Conservation (phyloP, 2,888 invertebrate genomes). For the Cephus runcator region DNA sequence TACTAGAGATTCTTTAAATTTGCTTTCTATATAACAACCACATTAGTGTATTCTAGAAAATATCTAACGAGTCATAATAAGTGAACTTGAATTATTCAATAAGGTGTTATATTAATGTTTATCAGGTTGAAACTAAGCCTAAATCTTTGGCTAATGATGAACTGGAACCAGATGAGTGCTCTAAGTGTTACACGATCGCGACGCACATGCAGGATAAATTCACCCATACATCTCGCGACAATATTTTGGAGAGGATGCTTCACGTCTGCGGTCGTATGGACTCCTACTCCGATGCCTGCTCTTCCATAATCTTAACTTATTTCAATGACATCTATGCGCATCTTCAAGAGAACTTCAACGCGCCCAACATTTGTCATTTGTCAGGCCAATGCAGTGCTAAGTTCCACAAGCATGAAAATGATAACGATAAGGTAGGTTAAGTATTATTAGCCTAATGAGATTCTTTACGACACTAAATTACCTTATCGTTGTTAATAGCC, state of each 20-base stretch:
- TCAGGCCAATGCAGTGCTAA: slow-evolving; percentile 78
- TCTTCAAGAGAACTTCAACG: slow-evolving; percentile 71
- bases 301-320: slow-evolving; percentile 77
- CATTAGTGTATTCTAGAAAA: background rate
- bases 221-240: slow-evolving; percentile 39
- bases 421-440: slow-evolving; percentile 65
- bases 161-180: slow-evolving; percentile 56
- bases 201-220: slow-evolving; percentile 57
- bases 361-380: slow-evolving; percentile 78
- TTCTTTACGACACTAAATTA: background rate
- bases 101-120: background rate
- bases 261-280: slow-evolving; percentile 76
- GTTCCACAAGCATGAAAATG: slow-evolving; percentile 74
- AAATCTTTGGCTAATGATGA: slow-evolving; percentile 51
- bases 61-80: background rate
- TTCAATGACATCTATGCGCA: slow-evolving; percentile 78
- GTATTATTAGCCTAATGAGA: background rate
- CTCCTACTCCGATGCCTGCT: slow-evolving; percentile 83
- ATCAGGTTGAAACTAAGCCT: background rate
- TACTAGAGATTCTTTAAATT: background rate
- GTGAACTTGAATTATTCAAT: background rate
- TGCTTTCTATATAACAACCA: background rate
- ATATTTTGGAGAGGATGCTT: slow-evolving; percentile 48
- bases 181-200: slow-evolving; percentile 56
- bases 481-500: slow-evolving; percentile 29